phyloP scores from a whole-genome alignment of 2,113 vertebrate genomes.

The Muntiacus muntjak region DNA sequence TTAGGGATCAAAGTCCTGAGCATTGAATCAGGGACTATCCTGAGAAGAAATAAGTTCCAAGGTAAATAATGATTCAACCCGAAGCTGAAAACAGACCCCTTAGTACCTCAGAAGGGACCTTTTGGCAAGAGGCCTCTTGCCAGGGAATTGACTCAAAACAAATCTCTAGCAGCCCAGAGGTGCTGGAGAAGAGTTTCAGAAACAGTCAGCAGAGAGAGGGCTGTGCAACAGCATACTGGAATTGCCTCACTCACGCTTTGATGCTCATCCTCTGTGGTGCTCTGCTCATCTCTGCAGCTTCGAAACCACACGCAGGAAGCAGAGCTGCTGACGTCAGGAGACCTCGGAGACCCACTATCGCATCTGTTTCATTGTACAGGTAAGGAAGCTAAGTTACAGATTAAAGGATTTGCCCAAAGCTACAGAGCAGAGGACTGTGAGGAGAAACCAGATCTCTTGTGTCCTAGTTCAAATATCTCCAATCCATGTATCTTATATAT shows the following conservation, averaged over 20 bases:
- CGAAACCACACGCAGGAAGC: background rate
- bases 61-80: slow-evolving; percentile 17
- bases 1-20: background rate
- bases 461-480: background rate
- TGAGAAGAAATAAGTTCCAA: slow-evolving; percentile 37
- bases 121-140: slow-evolving; percentile 41
- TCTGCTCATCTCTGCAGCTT: background rate
- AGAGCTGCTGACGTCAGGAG: background rate
- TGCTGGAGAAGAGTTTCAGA: background rate
- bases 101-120: background rate
- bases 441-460: background rate
- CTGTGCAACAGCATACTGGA: background rate
- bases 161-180: background rate
- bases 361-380: background rate
- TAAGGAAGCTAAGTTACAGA: background rate
- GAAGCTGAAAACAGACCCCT: background rate
- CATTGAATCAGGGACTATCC: background rate
- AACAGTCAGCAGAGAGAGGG: background rate
- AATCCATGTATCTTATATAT: background rate
- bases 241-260: slow-evolving; percentile 21
- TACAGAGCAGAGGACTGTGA: background rate
- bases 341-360: background rate
- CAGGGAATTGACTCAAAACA: slow-evolving; percentile 41
- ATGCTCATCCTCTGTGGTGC: background rate
- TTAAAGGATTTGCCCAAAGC: background rate